Base-by-base conservation (phyloP, 2,113 vertebrate genomes). In the Ariopsis seemanni region DNA sequence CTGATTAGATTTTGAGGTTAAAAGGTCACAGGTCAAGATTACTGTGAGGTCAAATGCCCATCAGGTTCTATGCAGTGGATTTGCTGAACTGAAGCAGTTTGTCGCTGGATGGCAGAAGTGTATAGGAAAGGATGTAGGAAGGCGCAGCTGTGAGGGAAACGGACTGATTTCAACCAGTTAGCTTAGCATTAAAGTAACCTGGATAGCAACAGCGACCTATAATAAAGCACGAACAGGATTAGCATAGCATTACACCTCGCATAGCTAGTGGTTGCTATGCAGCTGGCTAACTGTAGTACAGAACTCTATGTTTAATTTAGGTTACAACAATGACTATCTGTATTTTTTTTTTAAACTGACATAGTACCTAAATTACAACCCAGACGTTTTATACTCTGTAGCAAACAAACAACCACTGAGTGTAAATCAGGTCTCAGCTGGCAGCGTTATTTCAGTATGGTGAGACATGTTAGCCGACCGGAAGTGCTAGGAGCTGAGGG, bases 81-180 rank as follows among this genome's bases (percentile, higher is more conserved):
- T 17, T 12, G 9, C 34, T 84, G 65, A 55, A n/a, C 1, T 48
- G 67, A 65, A 79, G 4, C 60, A 18, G 85, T 15, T 8, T 18
- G 85, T 53, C 85, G 63, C 85, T 86, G 77, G 85, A 81, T 86
- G 85, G 85, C 85, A 58, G 77, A 57, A 34, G 63, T 9, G 53
- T 25, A 2, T n/a, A 42, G 62, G 22, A 22, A 60, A 34, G 60
- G 79, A 17, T 60, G 27, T 25, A 22, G 79, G 34, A 52, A 79
- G 17, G 22, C 25, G 18, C 34, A 34, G 85, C n/a, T 80, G 50
- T 57, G 42, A 53, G 42, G 50, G 20, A 48, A 62, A 63, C 3
- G 30, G 22, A 84, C 65, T 11, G 75, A 53, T 17, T 48, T 42
- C 20, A 81, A 63, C 48, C 75, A 53, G 52, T 77, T 80, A 65